These are phyloP conservation scores for Ormyrus labotus DNA, from an alignment of 2,888 invertebrate genomes.

Conservation along the genomic window DNA sequence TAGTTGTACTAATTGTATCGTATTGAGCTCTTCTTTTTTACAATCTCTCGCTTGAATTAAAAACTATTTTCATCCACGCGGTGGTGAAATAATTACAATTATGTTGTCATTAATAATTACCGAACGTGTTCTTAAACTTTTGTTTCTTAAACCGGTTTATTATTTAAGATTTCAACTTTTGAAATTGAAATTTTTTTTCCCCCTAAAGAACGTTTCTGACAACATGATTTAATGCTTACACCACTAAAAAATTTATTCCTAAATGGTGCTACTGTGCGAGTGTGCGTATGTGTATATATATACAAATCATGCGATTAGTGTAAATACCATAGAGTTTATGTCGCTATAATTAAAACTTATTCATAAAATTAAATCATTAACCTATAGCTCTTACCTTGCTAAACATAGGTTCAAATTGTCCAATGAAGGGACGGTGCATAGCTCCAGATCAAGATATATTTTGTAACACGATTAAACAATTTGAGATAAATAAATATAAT, in stretches of 20 bases:
- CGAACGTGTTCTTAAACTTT: not conserved
- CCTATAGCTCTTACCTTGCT: conserved; percentile 61
- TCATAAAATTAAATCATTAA: conserved; percentile 62
- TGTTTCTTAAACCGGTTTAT: not conserved
- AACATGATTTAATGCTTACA: conserved; percentile 54
- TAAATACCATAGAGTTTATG: conserved; percentile 66
- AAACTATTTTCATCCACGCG: conserved; percentile 30
- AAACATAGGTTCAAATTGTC: conserved; percentile 60
- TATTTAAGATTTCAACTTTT: not conserved
- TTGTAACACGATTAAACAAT: conserved; percentile 70
- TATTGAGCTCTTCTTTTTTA: conserved; percentile 45
- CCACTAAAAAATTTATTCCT: conserved; percentile 62
- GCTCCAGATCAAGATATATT: conserved; percentile 64
- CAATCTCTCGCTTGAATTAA: conserved; percentile 35
- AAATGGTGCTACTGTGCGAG: conserved; percentile 69
- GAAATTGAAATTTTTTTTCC: too few species aligned
- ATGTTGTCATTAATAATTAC: conserved; percentile 49
- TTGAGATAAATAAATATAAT: conserved; percentile 69
- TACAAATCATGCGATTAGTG: conserved; percentile 63
- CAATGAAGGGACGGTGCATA: conserved; percentile 49
- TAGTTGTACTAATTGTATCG: conserved; percentile 51
- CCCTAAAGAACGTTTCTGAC: not conserved
- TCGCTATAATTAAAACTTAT: conserved; percentile 55
- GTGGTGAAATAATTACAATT: conserved; percentile 42
- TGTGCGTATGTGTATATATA: conserved; percentile 65